These are phyloP conservation scores for Siphlonurus alternatus DNA, from an alignment of 2,888 invertebrate species.

Conservation along the genomic window DNA sequence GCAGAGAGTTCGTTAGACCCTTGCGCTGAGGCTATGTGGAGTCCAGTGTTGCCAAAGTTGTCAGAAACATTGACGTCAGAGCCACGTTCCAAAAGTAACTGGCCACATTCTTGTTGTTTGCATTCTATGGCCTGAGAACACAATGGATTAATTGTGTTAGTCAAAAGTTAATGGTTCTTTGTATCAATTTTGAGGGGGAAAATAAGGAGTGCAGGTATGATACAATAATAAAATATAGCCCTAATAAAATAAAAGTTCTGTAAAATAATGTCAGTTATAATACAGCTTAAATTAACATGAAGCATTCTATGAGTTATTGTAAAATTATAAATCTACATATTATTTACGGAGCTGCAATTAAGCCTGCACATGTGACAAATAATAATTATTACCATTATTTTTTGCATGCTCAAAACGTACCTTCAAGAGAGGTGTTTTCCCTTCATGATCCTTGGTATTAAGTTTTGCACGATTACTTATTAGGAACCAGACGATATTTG, in stretches of 20 bases:
- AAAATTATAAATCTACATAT: no score
- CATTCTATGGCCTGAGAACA: conserved; percentile 20
- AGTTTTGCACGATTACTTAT: conserved; percentile 19
- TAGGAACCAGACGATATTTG: conserved; percentile 21
- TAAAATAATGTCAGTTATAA: no score
- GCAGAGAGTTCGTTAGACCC: conserved; percentile 21
- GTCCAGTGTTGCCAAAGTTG: conserved; percentile 18
- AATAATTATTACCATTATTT: no score
- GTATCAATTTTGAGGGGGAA: neutral
- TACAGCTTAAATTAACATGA: no score
- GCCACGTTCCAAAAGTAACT: conserved; percentile 18
- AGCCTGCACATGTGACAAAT: no score
- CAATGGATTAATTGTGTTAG: neutral
- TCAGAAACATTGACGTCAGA: conserved; percentile 18
- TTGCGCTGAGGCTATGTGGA: conserved; percentile 19
- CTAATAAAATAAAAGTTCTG: neutral
- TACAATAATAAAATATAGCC: neutral
- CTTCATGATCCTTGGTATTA: conserved; percentile 19
- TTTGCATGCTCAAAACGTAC: no score
- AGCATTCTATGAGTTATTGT: no score
- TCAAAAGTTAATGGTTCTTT: neutral
- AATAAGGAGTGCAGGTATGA: neutral
- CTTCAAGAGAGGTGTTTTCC: conserved; percentile 22
- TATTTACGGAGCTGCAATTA: no score
- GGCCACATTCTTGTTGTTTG: conserved; percentile 19